Conservation (phyloP, 2,113 vertebrate genomes). For the Ciconia maguari region DNA sequence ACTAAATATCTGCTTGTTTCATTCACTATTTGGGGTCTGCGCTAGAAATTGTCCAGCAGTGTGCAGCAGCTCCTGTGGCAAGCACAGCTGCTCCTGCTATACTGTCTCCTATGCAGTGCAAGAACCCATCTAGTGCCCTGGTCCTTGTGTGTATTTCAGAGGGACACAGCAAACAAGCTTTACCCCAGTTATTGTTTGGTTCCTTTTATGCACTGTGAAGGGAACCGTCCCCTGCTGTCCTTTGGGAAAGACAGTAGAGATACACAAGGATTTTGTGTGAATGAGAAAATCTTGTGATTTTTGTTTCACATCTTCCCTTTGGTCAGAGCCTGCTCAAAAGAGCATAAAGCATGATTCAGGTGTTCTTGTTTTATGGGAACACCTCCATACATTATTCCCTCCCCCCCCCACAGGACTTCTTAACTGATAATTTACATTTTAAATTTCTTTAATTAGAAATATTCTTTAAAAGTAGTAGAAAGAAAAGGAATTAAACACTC, state of each 20-base stretch:
- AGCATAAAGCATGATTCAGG: background rate
- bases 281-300: background rate
- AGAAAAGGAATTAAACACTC: background rate
- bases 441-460: background rate
- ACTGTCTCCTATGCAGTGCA: background rate
- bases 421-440: background rate
- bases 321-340: background rate
- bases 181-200: background rate
- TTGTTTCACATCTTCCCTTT: background rate
- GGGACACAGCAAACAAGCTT: background rate
- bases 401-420: background rate
- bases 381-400: background rate
- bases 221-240: rapidly evolving
- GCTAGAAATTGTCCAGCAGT: background rate
- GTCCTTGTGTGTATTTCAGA: background rate
- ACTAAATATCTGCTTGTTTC: background rate
- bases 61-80: background rate
- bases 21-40: background rate
- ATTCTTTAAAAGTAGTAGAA: background rate
- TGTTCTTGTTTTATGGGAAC: background rate
- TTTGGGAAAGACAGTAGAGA: background rate
- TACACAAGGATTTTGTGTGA: background rate
- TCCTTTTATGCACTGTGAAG: background rate
- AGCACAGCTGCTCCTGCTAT: background rate
- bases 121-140: background rate